A percentile compares a stretch with the other conserved stretches of the same genome.
These are phyloP conservation scores for Zophobas morio DNA, from an alignment of 1,140 invertebrate species.

Conservation along the genomic window DNA sequence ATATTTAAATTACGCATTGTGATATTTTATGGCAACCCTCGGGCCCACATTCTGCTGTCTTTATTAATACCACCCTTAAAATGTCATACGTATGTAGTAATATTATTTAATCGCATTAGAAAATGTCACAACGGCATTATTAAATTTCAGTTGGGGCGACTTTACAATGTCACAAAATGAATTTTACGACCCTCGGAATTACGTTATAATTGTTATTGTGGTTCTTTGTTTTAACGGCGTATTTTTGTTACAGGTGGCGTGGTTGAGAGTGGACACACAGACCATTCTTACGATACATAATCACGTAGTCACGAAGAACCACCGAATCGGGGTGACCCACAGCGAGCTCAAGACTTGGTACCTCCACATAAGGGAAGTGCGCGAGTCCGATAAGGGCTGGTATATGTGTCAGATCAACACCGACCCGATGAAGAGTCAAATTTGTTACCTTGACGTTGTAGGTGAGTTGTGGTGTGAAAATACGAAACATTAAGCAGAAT, in stretches of 20 bases:
- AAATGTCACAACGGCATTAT: slow-evolving; percentile 45
- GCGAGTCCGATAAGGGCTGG: slow-evolving; percentile 84
- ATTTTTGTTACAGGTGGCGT: slow-evolving; percentile 80
- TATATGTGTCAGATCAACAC: slow-evolving; percentile 95
- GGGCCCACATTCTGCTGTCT: slow-evolving; percentile 20
- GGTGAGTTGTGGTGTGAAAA: slow-evolving; percentile 72
- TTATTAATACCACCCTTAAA: slow-evolving; percentile 43
- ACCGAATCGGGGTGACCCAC: slow-evolving; percentile 85
- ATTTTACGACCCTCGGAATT: slow-evolving; percentile 27
- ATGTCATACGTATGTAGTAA: slow-evolving; percentile 47
- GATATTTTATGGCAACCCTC: slow-evolving; percentile 43
- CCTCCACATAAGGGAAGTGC: slow-evolving; percentile 86
- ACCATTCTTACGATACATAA: slow-evolving; percentile 92
- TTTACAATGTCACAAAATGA: slow-evolving; percentile 32
- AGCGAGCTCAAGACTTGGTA: slow-evolving; percentile 88
- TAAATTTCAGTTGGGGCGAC: slow-evolving; percentile 27
- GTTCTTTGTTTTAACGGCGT: slow-evolving; percentile 19
- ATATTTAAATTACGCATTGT: slow-evolving; percentile 45
- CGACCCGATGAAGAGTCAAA: slow-evolving; percentile 91
- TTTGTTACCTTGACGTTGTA: slow-evolving; percentile 89
- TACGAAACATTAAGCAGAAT: neutral
- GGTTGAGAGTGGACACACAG: slow-evolving; percentile 91
- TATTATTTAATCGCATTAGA: slow-evolving; percentile 42
- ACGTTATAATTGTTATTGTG: slow-evolving; percentile 27
- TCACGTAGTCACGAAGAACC: slow-evolving; percentile 91